Evolutionary conservation across 2,797 vertebrate species (phyloP), one percentile per base, ranked within the genome.

Genomic region (Mormyrus proboscirostris): DNA sequence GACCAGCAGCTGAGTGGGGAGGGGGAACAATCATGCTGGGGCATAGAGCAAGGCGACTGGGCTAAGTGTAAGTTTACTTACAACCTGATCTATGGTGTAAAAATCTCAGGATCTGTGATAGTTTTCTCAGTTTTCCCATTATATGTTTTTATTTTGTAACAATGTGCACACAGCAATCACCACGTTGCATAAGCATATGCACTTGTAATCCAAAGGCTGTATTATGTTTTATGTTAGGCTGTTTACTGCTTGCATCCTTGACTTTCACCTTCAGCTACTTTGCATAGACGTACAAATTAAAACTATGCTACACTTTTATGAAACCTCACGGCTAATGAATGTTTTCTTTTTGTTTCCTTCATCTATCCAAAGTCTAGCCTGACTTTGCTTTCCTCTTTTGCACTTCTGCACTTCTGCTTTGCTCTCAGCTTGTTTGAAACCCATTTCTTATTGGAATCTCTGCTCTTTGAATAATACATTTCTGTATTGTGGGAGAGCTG

Each of bases 391-490:
- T 86, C 10, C 50, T 86, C 49, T 55, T 38, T 29, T 29, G 14
- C 12, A 50, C 84, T 49, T 38, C 50, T 29, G 14, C 12, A 50
- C 84, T 49, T 73, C 55, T 87, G 22, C 55, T 29, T 59, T 59
- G 25, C 69, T 49, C 51, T 59, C 85, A 87, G 84, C 38, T 25
- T 89, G 33, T 79, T 59, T 87, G 62, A 87, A 44, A 50, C 62
- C 89, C 6, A 33, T 69, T 53, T 79, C 49, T 79, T 79, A 19
- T 87, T 65, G 65, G 65, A 86, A n/a, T 51, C 9, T n/a, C 44
- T 65, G 44, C 33, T 53, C 51, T 88, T 87, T 55, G 33, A 88
- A 29, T 88, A 82, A 88, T 69, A 86, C 47, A 41, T 79, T 69
- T 79, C 33, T 25, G 65, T 44, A 41, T 33, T 89, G 84, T 55